These are phyloP conservation scores for Thalassophryne amazonica DNA, from an alignment of 2,797 vertebrate species.

Conservation along the genomic window DNA sequence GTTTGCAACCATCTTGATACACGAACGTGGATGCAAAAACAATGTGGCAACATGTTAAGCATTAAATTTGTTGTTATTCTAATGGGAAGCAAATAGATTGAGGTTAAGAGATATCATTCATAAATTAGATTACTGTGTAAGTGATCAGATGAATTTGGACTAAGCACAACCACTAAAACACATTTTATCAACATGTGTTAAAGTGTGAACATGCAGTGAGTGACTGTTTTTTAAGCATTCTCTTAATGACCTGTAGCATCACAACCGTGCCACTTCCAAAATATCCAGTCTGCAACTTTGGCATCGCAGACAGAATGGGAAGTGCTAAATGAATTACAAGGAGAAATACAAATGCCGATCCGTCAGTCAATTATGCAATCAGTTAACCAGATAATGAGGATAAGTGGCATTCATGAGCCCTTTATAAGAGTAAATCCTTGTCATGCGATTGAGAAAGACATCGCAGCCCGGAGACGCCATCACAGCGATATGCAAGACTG, in stretches of 20 bases:
- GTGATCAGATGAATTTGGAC: too few relatives aligned
- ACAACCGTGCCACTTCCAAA: background rate
- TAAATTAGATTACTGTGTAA: background rate
- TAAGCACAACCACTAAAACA: background rate
- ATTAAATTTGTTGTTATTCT: too few relatives aligned
- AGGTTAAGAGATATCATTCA: too few relatives aligned
- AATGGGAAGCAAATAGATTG: too few relatives aligned
- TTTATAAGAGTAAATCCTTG: conserved; percentile 22
- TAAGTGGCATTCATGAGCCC: background rate
- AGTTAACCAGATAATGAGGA: background rate
- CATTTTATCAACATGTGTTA: too few relatives aligned
- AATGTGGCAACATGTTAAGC: too few relatives aligned
- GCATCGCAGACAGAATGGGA: background rate
- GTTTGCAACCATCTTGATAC: too few relatives aligned
- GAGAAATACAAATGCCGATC: background rate
- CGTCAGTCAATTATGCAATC: conserved; percentile 3
- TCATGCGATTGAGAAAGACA: background rate
- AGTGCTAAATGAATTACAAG: background rate
- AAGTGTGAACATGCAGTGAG: background rate
- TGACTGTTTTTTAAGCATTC: background rate
- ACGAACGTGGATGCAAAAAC: too few relatives aligned
- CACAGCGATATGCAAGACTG: conserved; percentile 1
- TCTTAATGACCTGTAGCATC: background rate
- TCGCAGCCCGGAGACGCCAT: too few relatives aligned
- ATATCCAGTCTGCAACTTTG: background rate